Evolutionary conservation across 2,113 vertebrate genomes (phyloP).

Genomic region (Corynorhinus townsendii): DNA sequence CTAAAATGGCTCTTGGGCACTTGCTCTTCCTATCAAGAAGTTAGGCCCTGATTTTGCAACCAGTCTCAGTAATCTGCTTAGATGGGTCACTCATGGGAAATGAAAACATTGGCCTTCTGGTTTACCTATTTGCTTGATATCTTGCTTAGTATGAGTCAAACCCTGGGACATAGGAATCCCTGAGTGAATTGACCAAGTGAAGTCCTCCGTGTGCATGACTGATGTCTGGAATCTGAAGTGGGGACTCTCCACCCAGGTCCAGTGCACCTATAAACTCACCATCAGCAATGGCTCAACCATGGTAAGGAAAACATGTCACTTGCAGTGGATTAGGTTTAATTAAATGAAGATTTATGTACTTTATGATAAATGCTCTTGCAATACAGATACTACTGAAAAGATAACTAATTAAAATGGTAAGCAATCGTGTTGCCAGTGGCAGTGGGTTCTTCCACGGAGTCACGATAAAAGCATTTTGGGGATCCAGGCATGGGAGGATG

Average conservation of each 20-base stretch:
- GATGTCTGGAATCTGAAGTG: background rate
- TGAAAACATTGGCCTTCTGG: background rate
- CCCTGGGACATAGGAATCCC: background rate
- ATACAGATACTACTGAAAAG: background rate
- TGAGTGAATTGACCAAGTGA: background rate
- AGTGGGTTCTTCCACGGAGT: background rate
- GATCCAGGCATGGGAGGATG: background rate
- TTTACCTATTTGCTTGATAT: background rate
- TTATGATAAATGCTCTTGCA: background rate
- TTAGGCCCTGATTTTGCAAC: background rate
- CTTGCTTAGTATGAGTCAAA: background rate
- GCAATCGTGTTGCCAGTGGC: background rate
- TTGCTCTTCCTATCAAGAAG: background rate
- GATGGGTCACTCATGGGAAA: background rate
- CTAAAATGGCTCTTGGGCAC: background rate
- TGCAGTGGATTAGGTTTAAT: background rate
- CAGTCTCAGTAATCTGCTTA: background rate
- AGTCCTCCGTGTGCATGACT: background rate
- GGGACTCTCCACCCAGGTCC: background rate
- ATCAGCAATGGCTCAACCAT: background rate
- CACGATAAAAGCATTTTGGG: background rate
- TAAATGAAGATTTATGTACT: background rate
- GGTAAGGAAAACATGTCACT: background rate
- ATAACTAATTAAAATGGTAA: background rate
- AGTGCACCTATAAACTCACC: background rate